A percentile compares a stretch with the other conserved stretches of the same genome.
These are phyloP conservation scores for Aelia acuminata DNA, from an alignment of 2,888 invertebrate species.

Conservation along the genomic window DNA sequence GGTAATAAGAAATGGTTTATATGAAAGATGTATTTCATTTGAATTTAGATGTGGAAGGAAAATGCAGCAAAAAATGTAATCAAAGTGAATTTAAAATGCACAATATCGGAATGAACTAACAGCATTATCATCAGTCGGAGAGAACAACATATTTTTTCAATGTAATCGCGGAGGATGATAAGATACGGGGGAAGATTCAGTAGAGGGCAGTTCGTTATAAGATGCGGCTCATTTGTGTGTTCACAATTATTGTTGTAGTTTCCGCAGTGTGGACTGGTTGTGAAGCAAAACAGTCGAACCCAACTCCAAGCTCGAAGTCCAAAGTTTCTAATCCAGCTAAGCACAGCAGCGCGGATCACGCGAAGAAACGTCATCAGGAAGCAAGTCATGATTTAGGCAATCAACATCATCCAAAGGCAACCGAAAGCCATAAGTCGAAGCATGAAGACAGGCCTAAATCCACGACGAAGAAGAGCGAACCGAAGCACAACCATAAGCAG, in stretches of 20 bases:
- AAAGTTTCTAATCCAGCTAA: background rate
- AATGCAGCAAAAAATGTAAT: no score
- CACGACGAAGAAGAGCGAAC: background rate
- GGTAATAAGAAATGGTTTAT: no score
- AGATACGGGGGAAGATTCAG: background rate
- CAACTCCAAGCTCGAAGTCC: background rate
- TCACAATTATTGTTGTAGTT: background rate
- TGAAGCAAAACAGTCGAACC: background rate
- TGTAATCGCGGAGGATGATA: background rate
- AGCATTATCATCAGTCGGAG: background rate
- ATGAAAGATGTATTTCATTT: no score
- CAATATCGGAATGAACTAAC: background rate
- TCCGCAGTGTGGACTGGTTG: background rate
- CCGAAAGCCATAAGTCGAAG: background rate
- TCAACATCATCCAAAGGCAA: background rate
- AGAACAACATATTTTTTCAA: background rate
- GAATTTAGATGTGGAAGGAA: no score
- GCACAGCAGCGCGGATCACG: background rate
- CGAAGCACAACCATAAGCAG: background rate
- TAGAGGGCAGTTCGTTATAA: background rate
- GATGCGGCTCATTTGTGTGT: background rate
- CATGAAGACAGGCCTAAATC: background rate
- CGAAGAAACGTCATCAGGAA: conserved; percentile 1
- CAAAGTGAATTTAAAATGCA: background rate
- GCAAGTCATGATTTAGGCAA: background rate